Evolutionary conservation across 2,113 vertebrate genomes (phyloP).

Genomic region (Hydrolagus affinis): DNA sequence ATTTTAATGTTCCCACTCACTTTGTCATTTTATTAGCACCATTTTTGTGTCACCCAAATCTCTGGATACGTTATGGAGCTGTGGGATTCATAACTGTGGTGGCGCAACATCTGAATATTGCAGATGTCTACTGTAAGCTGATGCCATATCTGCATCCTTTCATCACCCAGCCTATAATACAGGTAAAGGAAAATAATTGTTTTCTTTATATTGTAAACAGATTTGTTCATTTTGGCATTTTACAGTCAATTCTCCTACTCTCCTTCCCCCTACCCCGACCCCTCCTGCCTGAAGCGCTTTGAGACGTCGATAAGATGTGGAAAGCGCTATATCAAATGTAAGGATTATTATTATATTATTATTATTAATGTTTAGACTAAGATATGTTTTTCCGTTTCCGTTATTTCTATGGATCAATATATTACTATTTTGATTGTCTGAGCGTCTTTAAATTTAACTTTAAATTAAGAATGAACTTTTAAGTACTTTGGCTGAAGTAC

Average conservation of each 20-base stretch:
- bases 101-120: constrained; percentile 87
- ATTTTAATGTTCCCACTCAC: too few species aligned
- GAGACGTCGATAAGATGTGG: too few species aligned
- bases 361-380: not conserved
- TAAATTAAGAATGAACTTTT: too few species aligned
- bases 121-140: constrained; percentile 93
- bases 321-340: too few species aligned
- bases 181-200: constrained; percentile 55
- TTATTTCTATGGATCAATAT: not conserved
- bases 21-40: constrained; percentile 58
- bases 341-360: too few species aligned
- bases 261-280: too few species aligned
- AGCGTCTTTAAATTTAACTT: not conserved
- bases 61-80: constrained; percentile 93
- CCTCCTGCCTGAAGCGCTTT: too few species aligned
- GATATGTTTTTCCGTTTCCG: not conserved
- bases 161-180: constrained; percentile 89
- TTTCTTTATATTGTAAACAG: not conserved
- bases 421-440: not conserved
- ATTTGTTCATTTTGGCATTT: not conserved
- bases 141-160: constrained; percentile 91
- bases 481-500: not conserved
- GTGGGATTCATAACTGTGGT: constrained; percentile 94
- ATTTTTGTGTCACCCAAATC: constrained; percentile 91
- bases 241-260: too few species aligned